Base-by-base conservation (phyloP, 2,113 vertebrate species). In the Blennius ocellaris region DNA sequence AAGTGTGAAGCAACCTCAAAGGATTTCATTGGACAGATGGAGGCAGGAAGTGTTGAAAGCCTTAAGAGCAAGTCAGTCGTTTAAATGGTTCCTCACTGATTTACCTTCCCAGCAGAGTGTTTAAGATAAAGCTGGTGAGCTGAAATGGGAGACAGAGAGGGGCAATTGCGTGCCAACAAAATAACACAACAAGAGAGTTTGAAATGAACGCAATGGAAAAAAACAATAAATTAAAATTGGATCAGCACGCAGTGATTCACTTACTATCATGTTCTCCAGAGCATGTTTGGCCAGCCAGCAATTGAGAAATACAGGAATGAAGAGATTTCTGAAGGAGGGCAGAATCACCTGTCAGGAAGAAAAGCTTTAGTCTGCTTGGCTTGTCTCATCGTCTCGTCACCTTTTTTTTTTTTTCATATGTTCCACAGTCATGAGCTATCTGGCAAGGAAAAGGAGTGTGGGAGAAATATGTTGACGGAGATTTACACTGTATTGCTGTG, bases 241-340 rank as follows among this genome's bases (percentile, higher is more conserved):
- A 57, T n/a, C 37, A 11, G 44, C 6, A 55, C 41, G 56, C 30
- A 47, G 38, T 6, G 11, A 14, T 87, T 75, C 68, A 77, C 94
- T 94, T 83, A 95, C 95, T 39, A 95, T 95, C 94, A 95, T 95
- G 92, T 95, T 95, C 85, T 95, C 94, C 89, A 95, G 69, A 11
- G 95, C 93, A 11, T 94, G 94, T 80, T 95, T 95, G 72, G 95
- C 95, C 82, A 95, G 85, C 95, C 95, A 95, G 91, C 95, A 95
- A 82, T 95, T 95, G 69, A 95, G 94, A 83, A 95, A 95, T 47
- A 95, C 94, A 0, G 95, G 95, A 75, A 95, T 95, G 88, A 95
- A 95, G 78, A 95, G 87, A 76, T 94, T 95, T 89, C 90, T 90
- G 69, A 95, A 76, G 53, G 94, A 92, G 10, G 93, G 93, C 77